Percentiles rank a stretch among this genome's conserved stretches.
Evolutionary conservation across 1,140 invertebrate species (phyloP).

Genomic region (Calephelis nemesis): DNA sequence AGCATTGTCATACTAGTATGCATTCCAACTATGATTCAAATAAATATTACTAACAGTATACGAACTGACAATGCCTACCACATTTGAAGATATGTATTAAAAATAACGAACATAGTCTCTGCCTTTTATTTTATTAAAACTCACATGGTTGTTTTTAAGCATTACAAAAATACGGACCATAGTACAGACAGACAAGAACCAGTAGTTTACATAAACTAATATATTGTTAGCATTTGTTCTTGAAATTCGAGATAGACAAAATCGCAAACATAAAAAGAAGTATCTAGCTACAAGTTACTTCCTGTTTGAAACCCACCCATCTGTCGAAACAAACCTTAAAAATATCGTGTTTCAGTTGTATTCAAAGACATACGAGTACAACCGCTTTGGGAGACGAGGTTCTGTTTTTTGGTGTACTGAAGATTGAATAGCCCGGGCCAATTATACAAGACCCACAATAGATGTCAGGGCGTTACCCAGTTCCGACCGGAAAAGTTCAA

Average conservation of each 20-base stretch:
- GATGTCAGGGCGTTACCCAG: constrained; percentile 51
- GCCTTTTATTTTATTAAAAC: too few species aligned
- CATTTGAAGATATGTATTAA: too few species aligned
- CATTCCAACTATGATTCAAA: too few species aligned
- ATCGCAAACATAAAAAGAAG: constrained; percentile 3
- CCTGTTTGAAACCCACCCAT: constrained; percentile 65
- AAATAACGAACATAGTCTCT: too few species aligned
- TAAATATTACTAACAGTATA: too few species aligned
- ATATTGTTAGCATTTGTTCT: too few species aligned
- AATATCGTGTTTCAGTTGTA: constrained; percentile 63
- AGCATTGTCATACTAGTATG: too few species aligned
- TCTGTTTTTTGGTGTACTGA: constrained; percentile 52
- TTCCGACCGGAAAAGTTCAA: constrained; percentile 74
- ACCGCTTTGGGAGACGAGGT: constrained; percentile 46
- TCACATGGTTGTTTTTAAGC: too few species aligned
- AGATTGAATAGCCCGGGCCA: constrained; percentile 69
- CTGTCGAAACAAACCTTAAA: constrained; percentile 68
- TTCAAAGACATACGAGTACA: constrained; percentile 32
- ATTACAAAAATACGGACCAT: too few species aligned
- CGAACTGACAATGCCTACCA: too few species aligned
- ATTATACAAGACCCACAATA: constrained; percentile 50
- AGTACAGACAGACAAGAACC: too few species aligned
- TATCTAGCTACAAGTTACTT: constrained; percentile 60
- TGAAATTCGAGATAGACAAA: background rate
- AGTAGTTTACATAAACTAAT: too few species aligned